These are phyloP conservation scores for Mustela lutreola DNA, from an alignment of 2,113 vertebrate genomes.

Conservation along the genomic window DNA sequence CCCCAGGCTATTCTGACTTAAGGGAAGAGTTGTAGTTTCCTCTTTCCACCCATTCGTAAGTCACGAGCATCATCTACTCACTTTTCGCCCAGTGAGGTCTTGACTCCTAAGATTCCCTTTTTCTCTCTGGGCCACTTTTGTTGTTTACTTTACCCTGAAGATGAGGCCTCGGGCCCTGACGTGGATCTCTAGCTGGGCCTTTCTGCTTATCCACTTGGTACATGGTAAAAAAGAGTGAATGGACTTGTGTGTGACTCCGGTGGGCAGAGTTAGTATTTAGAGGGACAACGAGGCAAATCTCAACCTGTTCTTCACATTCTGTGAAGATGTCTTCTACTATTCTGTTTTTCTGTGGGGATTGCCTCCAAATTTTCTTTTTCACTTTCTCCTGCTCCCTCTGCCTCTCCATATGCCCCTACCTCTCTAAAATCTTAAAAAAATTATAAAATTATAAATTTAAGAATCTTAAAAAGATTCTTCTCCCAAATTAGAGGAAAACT, in stretches of 20 bases:
- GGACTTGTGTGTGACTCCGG: not conserved
- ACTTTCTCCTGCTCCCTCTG: not conserved
- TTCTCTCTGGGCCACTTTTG: not conserved
- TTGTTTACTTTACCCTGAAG: not conserved
- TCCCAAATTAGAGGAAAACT: not conserved
- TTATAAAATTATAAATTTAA: not conserved
- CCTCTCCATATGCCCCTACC: not conserved
- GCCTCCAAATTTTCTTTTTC: not conserved
- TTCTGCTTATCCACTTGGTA: not conserved
- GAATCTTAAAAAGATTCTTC: not conserved
- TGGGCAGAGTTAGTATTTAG: not conserved
- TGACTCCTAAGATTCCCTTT: not conserved
- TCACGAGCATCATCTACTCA: not conserved
- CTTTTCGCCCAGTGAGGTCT: not conserved
- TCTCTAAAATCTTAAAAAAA: not conserved
- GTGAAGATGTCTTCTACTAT: not conserved
- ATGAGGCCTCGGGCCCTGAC: not conserved
- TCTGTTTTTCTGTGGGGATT: not conserved
- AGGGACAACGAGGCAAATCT: not conserved
- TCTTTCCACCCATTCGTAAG: not conserved
- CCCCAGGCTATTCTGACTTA: not conserved
- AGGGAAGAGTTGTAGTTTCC: constrained; percentile 18
- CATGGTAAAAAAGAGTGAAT: not conserved
- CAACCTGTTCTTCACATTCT: not conserved
- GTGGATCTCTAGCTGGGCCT: not conserved